Evolutionary conservation across 2,113 vertebrate genomes (phyloP), one percentile per base, ranked within the genome.

Genomic region (Sylvilagus bachmani): DNA sequence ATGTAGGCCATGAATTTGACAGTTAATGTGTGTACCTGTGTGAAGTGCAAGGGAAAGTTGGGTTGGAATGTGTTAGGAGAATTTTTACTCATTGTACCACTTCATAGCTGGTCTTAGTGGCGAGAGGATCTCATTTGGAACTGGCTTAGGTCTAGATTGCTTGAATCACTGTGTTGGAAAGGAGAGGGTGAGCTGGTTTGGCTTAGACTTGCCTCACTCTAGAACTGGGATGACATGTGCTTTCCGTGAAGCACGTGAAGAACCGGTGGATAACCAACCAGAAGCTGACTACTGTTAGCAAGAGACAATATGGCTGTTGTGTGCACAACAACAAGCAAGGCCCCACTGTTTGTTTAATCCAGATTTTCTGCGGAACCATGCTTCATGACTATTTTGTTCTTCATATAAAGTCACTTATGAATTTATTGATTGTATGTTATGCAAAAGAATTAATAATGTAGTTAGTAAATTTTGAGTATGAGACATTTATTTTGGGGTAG

Each of bases 361-460:
- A 53, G 24, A 89, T 91, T 94, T 90, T 90, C 70, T 89, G 73
- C 55, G 29, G 27, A 89, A 64, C 16, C 10, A 94, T 95, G 53
- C 25, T 73, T 90, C 51, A 70, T 77, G 71, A 61, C 21, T 91
- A 13, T 67, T 88, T 24, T 80, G 13, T 55, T 51, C 49, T 95
- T 84, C 25, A n/a, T 91, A 51, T 64, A 36, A 53, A 81, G 17
- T 85, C 55, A 81, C 71, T 93, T 96, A 49, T 10, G n/a, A 88
- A 81, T 74, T 84, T 94, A 55, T 82, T 94, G 51, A 86, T 67
- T 84, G 71, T 14, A 58, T 93, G 25, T 89, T 90, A 75, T 92
- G 16, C 51, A 89, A 51, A 96, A 89, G 55, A 96, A 92, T 67
- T 53, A 73, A 53, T 55, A 73, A 61, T 86, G 51, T 71, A 84